Percentiles rank a stretch among this genome's conserved stretches.
Evolutionary conservation across 30 jellyfish, hydroid and myxozoan genomes (phyloP).

Genomic region (Chironex yamaguchii): DNA sequence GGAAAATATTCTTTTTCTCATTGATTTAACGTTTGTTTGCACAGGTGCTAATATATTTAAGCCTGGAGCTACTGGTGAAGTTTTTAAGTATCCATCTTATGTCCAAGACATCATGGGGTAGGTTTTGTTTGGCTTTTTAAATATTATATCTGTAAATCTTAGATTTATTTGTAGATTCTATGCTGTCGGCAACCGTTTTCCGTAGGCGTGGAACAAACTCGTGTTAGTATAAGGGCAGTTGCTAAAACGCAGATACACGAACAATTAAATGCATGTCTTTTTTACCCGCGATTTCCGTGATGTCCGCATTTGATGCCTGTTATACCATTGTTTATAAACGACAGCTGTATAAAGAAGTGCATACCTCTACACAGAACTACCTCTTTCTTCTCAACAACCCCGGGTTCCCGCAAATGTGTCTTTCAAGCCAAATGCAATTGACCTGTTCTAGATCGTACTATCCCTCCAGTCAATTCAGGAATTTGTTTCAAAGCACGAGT

Average conservation of each 20-base stretch:
- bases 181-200: not conserved
- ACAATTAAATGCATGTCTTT: not conserved
- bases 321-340: too few relatives aligned
- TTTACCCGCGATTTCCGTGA: not conserved
- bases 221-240: not conserved
- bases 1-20: not conserved
- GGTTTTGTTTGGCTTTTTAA: not conserved
- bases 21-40: too few relatives aligned
- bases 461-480: too few relatives aligned
- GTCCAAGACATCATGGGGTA: conserved; percentile 99
- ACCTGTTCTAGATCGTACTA: too few relatives aligned
- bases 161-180: not conserved
- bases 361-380: too few relatives aligned
- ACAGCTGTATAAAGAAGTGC: too few relatives aligned
- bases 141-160: not conserved
- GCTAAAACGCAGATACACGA: not conserved
- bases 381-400: too few relatives aligned
- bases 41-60: conserved; percentile 94
- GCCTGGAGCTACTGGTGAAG: conserved; percentile 89
- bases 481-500: too few relatives aligned
- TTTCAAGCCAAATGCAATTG: too few relatives aligned
- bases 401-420: too few relatives aligned
- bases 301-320: too few relatives aligned
- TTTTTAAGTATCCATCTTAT: conserved; percentile 93
- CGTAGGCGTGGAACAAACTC: not conserved